Evolutionary conservation across 2,113 vertebrate species (phyloP), one percentile per base, ranked within the genome.

Genomic region (Nansenia antarctica): DNA sequence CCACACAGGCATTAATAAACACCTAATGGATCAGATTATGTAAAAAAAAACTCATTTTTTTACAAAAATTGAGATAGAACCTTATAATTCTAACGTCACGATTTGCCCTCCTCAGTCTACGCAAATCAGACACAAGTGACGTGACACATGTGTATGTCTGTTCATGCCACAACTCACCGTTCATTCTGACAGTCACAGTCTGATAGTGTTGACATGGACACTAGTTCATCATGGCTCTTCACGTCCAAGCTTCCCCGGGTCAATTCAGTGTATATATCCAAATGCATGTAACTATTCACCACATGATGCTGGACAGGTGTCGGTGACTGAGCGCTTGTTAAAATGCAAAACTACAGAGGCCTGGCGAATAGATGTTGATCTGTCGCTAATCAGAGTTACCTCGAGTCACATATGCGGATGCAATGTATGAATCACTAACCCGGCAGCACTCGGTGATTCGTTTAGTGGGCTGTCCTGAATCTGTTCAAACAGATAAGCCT

Each of bases 161-260:
- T 27, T 32, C 7, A 57, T 31, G 32, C 30, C 26, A 45, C 30
- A 20, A 86, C 93, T 94, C 87, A 96, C 94, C 94, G 90, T 93
- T 95, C 94, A 95, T 95, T 58, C 67, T 92, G 84, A 81, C 77
- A 80, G 67, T 75, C 80, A 77, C 26, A 65, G 77, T 72, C 58
- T 76, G 45, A 30, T 61, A 29, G 59, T 57, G 30, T 42, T 31
- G 67, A 55, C 74, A 71, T 72, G 54, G 67, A 65, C 70, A 74
- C 58, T 61, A 3, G 53, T 14, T 58, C 15, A 20, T 58, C 15
- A 20, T 39, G 14, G n/a, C 18, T 60, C 32, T 34, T 60, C n/a
- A 15, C 39, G 2, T 5, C 2, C 1, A 11, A 12, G 15, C 15
- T 12, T 47, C 42, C 14, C 2, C 4, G 15, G 58, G 22, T 60